Conservation (phyloP, 2,797 vertebrate species). For the Psittacula derbiana region DNA sequence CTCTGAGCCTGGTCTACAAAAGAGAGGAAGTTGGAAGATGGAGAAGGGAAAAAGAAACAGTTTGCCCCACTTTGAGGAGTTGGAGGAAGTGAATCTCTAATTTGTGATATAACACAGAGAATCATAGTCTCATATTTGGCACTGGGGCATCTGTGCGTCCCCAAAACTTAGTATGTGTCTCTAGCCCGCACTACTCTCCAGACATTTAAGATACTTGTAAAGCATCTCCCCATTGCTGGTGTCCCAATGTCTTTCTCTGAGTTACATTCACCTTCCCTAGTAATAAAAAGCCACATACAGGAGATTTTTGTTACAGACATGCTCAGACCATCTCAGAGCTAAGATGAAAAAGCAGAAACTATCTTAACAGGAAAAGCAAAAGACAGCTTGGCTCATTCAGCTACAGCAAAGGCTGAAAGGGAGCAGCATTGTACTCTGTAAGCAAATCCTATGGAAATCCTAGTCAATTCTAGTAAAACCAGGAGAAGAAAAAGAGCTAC, state of each 20-base stretch:
- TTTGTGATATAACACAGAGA: not conserved
- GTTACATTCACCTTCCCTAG: not conserved
- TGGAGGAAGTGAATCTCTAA: not conserved
- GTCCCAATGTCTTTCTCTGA: not conserved
- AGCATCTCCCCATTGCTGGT: not conserved
- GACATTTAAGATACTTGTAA: not conserved
- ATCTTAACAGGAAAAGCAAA: not conserved
- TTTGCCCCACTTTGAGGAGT: not conserved
- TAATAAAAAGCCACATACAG: not conserved
- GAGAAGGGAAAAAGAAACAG: not conserved
- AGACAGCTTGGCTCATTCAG: not conserved
- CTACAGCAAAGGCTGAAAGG: not conserved
- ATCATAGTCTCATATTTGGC: accelerated
- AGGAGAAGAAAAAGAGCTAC: not conserved
- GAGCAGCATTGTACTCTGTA: not conserved
- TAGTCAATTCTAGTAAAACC: not conserved
- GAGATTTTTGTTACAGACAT: accelerated
- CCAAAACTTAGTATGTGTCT: not conserved
- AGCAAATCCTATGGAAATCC: not conserved
- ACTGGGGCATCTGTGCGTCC: not conserved
- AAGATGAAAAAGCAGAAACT: not conserved
- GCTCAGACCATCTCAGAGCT: not conserved
- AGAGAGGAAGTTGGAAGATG: not conserved
- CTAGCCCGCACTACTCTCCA: not conserved
- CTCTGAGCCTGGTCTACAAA: not conserved